Conservation (phyloP, 2,797 vertebrate species). For the Lacerta viridis region DNA sequence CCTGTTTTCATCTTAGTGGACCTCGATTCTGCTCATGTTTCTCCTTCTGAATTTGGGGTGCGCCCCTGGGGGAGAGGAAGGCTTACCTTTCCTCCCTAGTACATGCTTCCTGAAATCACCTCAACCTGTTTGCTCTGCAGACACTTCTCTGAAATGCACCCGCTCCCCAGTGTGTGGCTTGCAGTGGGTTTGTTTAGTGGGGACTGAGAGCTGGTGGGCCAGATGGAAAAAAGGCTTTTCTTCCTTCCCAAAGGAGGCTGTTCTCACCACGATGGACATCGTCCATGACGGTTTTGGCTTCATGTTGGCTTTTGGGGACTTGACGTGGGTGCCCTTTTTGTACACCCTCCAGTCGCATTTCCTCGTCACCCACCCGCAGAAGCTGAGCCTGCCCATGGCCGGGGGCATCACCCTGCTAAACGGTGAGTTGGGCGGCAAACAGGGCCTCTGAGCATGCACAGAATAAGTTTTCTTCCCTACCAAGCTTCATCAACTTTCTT, state of each 20-base stretch:
- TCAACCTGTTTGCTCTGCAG: not conserved
- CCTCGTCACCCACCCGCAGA: conserved; percentile 88
- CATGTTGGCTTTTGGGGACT: conserved; percentile 93
- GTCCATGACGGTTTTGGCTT: conserved; percentile 93
- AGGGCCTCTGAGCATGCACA: not conserved
- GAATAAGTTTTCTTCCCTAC: not conserved
- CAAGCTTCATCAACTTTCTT: not conserved
- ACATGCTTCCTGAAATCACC: not conserved
- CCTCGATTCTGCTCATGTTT: not conserved
- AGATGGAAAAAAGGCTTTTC: not conserved
- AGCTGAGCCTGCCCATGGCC: conserved; percentile 77
- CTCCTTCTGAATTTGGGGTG: not conserved
- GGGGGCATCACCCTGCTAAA: conserved; percentile 84
- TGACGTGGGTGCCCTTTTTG: conserved; percentile 92
- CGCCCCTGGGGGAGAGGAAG: not conserved
- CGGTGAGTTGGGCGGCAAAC: conserved; percentile 77
- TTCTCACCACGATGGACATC: conserved; percentile 94
- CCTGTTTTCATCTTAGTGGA: too few species aligned
- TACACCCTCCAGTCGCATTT: conserved; percentile 91
- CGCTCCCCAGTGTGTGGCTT: not conserved
- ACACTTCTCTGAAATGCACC: not conserved
- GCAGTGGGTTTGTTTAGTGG: not conserved
- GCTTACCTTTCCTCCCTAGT: not conserved
- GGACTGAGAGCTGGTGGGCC: not conserved
- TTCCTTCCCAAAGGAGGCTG: conserved; percentile 83